Evolutionary conservation across 2,888 invertebrate species (phyloP).

Genomic region (Rhimphoctona megacephalus): DNA sequence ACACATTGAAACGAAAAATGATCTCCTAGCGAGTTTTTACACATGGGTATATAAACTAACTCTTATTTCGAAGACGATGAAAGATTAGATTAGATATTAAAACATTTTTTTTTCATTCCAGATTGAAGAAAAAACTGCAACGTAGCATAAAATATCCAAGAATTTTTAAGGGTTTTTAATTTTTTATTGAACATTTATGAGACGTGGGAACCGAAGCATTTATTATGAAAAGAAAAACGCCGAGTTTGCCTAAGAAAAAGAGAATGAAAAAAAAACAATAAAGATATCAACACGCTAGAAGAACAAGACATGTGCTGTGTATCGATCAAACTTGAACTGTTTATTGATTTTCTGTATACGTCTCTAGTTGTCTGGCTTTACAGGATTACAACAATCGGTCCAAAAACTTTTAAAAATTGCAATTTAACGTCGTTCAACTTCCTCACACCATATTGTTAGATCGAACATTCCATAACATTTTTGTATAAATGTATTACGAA

Average conservation of each 20-base stretch:
- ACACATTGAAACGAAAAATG: constrained; percentile 11
- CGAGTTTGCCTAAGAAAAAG: not conserved
- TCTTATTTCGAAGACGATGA: not conserved
- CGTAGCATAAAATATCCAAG: not conserved
- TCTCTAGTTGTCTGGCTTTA: constrained; percentile 18
- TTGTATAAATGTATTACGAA: not conserved
- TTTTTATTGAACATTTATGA: not conserved
- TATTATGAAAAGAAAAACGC: not conserved
- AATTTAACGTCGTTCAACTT: constrained; percentile 1
- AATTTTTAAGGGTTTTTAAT: not conserved
- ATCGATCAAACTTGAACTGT: constrained; percentile 57
- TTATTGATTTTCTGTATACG: constrained; percentile 1
- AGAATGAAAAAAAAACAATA: not conserved
- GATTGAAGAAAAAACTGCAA: not conserved
- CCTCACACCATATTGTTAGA: not conserved
- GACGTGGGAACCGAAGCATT: not conserved
- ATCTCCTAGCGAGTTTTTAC: constrained; percentile 8
- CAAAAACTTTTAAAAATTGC: not conserved
- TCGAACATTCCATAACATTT: not conserved
- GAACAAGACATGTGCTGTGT: constrained; percentile 31
- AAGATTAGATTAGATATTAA: not conserved
- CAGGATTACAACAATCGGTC: constrained; percentile 6
- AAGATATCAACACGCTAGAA: not conserved
- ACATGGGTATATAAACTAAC: not conserved
- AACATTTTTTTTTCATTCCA: not conserved